A percentile compares a stretch with the other conserved stretches of the same genome.
phyloP scores from a whole-genome alignment of 2,888 invertebrate species.

The Encarsia formosa region DNA sequence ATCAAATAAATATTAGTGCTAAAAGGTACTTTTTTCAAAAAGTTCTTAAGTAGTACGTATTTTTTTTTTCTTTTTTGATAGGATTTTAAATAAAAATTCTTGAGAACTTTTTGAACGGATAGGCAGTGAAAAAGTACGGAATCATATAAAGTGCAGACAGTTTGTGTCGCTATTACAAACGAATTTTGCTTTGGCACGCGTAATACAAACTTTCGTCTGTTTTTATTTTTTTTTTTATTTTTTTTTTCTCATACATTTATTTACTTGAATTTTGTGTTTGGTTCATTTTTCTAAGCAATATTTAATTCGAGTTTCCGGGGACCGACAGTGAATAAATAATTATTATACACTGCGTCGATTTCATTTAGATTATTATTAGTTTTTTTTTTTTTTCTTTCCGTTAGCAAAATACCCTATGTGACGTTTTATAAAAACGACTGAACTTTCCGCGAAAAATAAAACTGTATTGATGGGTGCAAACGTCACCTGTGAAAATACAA shows the following conservation, averaged over 20 bases:
- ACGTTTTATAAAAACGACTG: slow-evolving; percentile 22
- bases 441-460: slow-evolving; percentile 23
- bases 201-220: slow-evolving; percentile 23
- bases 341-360: background rate
- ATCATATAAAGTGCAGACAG: slow-evolving; percentile 22
- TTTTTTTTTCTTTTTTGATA: background rate
- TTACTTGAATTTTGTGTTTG: slow-evolving; percentile 5
- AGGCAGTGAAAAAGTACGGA: slow-evolving; percentile 26
- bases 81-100: slow-evolving; percentile 7
- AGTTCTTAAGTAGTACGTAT: slow-evolving; percentile 13
- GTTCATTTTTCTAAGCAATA: slow-evolving; percentile 7
- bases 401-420: slow-evolving; percentile 24
- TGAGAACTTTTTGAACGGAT: slow-evolving; percentile 9
- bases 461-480: slow-evolving; percentile 18
- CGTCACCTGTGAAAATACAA: slow-evolving; percentile 22
- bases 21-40: slow-evolving; percentile 11
- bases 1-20: background rate
- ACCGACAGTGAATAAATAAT: slow-evolving; percentile 11
- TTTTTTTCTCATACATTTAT: background rate
- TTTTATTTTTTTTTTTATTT: slow-evolving; percentile 6
- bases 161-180: slow-evolving; percentile 18
- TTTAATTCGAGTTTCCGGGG: slow-evolving; percentile 2
- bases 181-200: slow-evolving; percentile 24
- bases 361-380: slow-evolving; percentile 1
- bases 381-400: background rate